phyloP scores from a whole-genome alignment of 1,140 invertebrate species.

The Drosophila sp. region DNA sequence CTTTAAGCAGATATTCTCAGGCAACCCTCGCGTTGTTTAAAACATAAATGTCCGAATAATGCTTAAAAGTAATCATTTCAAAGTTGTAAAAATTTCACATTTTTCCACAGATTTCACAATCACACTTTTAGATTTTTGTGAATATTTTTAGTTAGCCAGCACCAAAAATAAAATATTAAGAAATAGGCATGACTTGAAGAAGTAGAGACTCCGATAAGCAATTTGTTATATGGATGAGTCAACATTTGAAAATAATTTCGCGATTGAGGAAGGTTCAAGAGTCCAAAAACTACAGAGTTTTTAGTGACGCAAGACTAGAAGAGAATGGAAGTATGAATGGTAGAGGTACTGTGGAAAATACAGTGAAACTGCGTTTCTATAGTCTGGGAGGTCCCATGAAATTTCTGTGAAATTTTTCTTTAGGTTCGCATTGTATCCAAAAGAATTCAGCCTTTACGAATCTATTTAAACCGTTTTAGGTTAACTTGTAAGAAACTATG shows the following conservation, averaged over 20 bases:
- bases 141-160: not conserved
- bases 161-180: not conserved
- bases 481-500: too few species aligned
- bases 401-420: too few species aligned
- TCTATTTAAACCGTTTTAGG: too few species aligned
- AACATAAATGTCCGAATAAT: not conserved
- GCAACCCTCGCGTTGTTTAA: too few species aligned
- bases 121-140: not conserved
- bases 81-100: not conserved
- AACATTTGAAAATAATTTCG: not conserved
- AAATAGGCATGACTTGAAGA: not conserved
- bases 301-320: not conserved
- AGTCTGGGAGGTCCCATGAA: too few species aligned
- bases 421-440: too few species aligned
- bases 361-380: too few species aligned
- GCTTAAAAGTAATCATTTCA: not conserved
- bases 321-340: too few species aligned
- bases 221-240: not conserved
- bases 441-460: too few species aligned
- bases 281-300: not conserved
- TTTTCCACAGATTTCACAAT: not conserved
- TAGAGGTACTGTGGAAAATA: too few species aligned
- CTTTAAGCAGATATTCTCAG: too few species aligned
- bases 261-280: not conserved
- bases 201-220: not conserved